These are phyloP conservation scores for Pristionchus arcanus DNA, from an alignment of 2,888 invertebrate genomes.

Conservation along the genomic window DNA sequence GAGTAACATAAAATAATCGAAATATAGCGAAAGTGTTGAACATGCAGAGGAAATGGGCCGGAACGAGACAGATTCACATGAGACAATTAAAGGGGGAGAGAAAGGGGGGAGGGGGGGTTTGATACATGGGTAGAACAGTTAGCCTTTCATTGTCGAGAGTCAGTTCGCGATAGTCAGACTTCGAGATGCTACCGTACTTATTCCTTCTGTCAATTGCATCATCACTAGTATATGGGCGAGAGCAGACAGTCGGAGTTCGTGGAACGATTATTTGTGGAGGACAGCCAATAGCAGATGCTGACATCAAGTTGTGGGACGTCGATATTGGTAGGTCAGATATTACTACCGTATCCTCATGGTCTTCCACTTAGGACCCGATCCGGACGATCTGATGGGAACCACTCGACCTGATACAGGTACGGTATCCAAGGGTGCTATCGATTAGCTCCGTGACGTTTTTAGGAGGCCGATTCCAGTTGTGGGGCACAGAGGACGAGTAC, in stretches of 20 bases:
- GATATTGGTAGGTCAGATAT: neutral
- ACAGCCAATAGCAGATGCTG: neutral
- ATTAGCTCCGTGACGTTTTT: neutral
- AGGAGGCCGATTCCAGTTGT: conserved; percentile 22
- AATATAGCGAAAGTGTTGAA: conserved; percentile 13
- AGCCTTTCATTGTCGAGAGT: neutral
- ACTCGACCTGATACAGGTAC: conserved; percentile 11
- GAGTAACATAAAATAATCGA: neutral
- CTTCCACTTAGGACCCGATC: conserved; percentile 31
- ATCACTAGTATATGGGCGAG: neutral
- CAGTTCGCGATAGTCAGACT: neutral
- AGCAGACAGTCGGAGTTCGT: conserved; percentile 18
- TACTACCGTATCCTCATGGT: neutral
- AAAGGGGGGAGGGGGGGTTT: neutral
- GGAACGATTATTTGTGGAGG: conserved; percentile 22
- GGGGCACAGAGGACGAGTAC: conserved; percentile 22
- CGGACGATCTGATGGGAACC: conserved; percentile 42
- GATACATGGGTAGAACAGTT: neutral
- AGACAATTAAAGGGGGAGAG: conserved; percentile 9
- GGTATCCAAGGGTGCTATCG: neutral
- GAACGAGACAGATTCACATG: conserved; percentile 31
- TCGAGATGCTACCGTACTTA: conserved; percentile 6
- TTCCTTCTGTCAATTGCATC: neutral
- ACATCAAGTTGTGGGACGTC: neutral
- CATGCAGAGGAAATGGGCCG: conserved; percentile 1